Evolutionary conservation across 2,113 vertebrate genomes (phyloP), one percentile per base, ranked within the genome.

Genomic region (Murina feae): DNA sequence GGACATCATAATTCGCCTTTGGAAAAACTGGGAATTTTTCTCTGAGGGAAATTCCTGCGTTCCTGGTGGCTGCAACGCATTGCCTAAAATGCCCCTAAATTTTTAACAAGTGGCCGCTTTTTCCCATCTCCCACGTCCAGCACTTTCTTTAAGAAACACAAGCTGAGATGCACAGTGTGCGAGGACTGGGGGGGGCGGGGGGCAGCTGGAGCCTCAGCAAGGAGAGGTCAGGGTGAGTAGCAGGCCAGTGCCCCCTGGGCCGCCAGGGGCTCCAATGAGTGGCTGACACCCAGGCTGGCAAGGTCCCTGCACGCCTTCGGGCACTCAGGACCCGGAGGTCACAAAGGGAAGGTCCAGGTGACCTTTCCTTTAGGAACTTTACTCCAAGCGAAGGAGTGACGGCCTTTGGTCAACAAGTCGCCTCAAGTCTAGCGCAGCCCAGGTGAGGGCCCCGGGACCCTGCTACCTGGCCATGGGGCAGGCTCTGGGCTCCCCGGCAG

Each of bases 1-100:
- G 49, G 49, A n/a, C 37, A 39, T 51, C n/a, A 28, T 32, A 30
- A 93, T 74, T 55, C 78, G 51, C 76, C 87, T 95, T 91, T 78
- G 93, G 95, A 63, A 75, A 87, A 91, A 95, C 89, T 89, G 92
- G 97, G 95, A 96, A 92, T 96, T 97, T 97, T 97, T 95, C 92
- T 96, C 90, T 51, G 44, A 87, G 88, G 96, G 97, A 97, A 96
- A 95, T 97, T 93, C 95, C 96, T 92, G 42, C 8, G 42, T 60
- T 86, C 35, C 80, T n/a, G 1, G 30, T 80, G 55, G 42, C 89
- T 92, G 82, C 76, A 86, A 39, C 32, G 30, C 32, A 39, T 58
- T 74, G 84, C 55, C 47, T 55, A 65, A 93, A 97, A 96, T 97
- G 92, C n/a, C 95, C 97, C 96, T 97, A 96, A 94, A 85, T 92